Evolutionary conservation across 2,888 invertebrate genomes (phyloP), one percentile per base, ranked within the genome.

Genomic region (Drosophila villosipedis): DNA sequence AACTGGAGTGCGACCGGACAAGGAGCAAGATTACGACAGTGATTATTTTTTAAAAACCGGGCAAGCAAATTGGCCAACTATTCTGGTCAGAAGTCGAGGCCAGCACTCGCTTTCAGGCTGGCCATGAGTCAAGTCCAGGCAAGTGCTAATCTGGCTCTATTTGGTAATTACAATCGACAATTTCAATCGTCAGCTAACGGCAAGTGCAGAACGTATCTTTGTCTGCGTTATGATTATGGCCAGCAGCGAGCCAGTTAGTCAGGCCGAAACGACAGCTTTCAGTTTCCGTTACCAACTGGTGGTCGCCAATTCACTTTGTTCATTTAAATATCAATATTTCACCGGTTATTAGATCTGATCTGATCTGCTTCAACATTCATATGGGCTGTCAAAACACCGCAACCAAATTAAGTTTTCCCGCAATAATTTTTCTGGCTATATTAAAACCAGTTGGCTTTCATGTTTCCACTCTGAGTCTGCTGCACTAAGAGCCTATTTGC

Each of bases 101-200:
- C 43, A 35, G 28, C 67, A 60, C 39, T 43, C 39, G 22, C 19
- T n/a, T 14, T 58, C 30, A 70, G 52, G 43, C 55, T 67, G 70
- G 39, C 61, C 79, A 68, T 63, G 67, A 66, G 68, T 72, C 76
- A 76, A 33, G 49, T 50, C 25, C 47, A 25, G 16, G 16, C 47
- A 16, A 47, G 47, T 47, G 52, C 58, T 77, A 66, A 75, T 58
- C 76, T 64, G 78, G 67, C 78, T 61, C 59, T 66, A 65, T 30
- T 54, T 25, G 14, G 2, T 16, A 49, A 49, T 50, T 35, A 58
- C 22, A 64, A 60, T 62, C 59, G 35, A 49, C 58, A 2, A 16
- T 25, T 58, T 55, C 28, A 68, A 60, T 62, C 66, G 63, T 37
- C 57, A 52, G 49, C 63, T 70, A 64, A 69, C 71, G 67, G 76